Percentiles rank a stretch among this genome's conserved stretches.
Conservation (phyloP, 2,797 vertebrate genomes). For the Strix occidentalis region DNA sequence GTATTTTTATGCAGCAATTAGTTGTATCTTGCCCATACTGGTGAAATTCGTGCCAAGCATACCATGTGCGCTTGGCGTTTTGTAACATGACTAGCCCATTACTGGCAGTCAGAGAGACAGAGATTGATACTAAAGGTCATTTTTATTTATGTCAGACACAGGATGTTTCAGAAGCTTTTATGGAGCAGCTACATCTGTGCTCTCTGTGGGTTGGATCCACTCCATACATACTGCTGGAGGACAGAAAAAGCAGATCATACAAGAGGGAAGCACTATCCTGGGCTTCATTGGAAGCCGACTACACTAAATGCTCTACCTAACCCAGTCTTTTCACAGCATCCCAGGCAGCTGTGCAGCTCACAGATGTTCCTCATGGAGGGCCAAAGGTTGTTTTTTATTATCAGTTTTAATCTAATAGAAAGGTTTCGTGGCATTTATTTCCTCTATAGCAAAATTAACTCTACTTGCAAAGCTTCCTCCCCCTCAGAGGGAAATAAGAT, state of each 20-base stretch:
- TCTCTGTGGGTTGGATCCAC: conserved; percentile 27
- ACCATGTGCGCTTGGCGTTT: not conserved
- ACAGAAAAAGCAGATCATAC: conserved; percentile 18
- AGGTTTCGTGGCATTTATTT: conserved; percentile 21
- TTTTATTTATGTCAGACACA: conserved; percentile 61
- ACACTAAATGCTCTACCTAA: not conserved
- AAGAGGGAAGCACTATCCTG: not conserved
- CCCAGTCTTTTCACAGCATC: not conserved
- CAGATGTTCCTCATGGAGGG: not conserved
- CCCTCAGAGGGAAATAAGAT: conserved; percentile 55
- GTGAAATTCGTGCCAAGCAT: conserved; percentile 1
- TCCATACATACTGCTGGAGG: conserved; percentile 32
- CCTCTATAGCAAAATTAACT: conserved; percentile 30
- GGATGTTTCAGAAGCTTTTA: conserved; percentile 56
- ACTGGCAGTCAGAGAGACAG: not conserved
- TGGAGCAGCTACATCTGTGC: conserved; percentile 44
- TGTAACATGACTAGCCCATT: not conserved
- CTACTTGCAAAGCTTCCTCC: conserved; percentile 45
- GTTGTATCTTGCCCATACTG: not conserved
- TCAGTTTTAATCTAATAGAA: conserved; percentile 20
- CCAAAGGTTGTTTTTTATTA: not conserved
- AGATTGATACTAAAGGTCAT: conserved; percentile 35
- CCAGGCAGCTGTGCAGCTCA: not conserved
- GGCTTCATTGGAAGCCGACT: not conserved
- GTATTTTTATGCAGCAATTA: conserved; percentile 7